phyloP scores from a whole-genome alignment of 2,888 invertebrate species.

The Steromphala cineraria region DNA sequence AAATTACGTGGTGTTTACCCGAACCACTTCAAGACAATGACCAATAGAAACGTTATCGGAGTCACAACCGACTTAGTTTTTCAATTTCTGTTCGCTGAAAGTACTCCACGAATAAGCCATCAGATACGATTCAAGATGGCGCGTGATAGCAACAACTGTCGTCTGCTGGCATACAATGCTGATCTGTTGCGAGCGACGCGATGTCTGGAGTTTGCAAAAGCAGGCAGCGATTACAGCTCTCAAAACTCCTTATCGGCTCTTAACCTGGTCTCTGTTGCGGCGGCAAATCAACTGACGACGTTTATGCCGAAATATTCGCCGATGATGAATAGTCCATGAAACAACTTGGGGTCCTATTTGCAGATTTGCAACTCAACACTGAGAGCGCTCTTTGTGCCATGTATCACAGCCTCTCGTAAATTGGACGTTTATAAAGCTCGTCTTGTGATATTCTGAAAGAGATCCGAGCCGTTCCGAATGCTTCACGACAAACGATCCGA shows the following conservation, averaged over 20 bases:
- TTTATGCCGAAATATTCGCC: not conserved
- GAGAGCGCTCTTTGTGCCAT: not conserved
- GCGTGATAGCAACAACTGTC: constrained; percentile 1
- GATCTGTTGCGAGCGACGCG: not conserved
- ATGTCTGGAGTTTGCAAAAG: not conserved
- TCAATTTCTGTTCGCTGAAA: not conserved
- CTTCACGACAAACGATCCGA: too few relatives aligned
- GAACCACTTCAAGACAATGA: not conserved
- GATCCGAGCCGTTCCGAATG: too few relatives aligned
- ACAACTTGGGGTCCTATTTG: not conserved
- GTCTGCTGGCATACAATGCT: constrained; percentile 7
- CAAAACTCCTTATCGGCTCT: too few relatives aligned
- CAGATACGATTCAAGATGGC: constrained; percentile 12
- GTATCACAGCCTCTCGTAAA: not conserved
- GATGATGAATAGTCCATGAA: not conserved
- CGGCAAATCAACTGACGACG: not conserved
- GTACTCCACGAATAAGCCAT: not conserved
- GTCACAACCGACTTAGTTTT: not conserved
- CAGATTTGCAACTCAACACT: constrained; percentile 7
- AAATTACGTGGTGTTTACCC: constrained; percentile 7
- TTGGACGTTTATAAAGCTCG: not conserved
- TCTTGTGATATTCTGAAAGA: too few relatives aligned
- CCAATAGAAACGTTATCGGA: not conserved
- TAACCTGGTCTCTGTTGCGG: too few relatives aligned
- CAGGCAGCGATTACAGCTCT: not conserved